Conservation (phyloP, 2,888 invertebrate genomes). For the Lacanobia wlatinum region DNA sequence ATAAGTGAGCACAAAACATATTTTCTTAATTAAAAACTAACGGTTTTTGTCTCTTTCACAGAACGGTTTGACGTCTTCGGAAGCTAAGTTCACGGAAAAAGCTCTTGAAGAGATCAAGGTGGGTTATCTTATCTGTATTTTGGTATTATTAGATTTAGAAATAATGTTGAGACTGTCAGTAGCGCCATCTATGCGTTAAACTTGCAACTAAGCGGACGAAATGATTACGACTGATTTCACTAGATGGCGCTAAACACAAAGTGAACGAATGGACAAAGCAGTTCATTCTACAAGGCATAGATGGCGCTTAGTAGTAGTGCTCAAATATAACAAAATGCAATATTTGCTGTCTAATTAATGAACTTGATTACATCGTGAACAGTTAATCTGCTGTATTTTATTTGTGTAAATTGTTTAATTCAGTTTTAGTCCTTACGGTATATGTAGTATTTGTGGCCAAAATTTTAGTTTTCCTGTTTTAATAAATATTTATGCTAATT, state of each 20-base stretch:
- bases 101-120: conserved; percentile 89
- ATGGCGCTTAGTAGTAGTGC: conserved; percentile 43
- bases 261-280: accelerated
- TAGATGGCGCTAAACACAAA: conserved; percentile 29
- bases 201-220: neutral
- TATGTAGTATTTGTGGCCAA: too few relatives aligned
- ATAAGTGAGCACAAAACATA: conserved; percentile 27
- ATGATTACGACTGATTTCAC: neutral
- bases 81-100: conserved; percentile 84
- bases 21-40: conserved; percentile 31
- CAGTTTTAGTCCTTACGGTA: too few relatives aligned
- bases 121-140: conserved; percentile 32
- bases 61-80: conserved; percentile 83
- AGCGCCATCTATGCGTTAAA: conserved; percentile 71
- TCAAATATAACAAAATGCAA: neutral
- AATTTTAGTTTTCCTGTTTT: too few relatives aligned
- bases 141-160: conserved; percentile 8
- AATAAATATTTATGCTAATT: too few relatives aligned
- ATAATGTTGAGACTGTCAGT: neutral
- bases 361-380: too few relatives aligned
- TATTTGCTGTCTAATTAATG: neutral
- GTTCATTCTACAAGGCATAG: conserved; percentile 23
- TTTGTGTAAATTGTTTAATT: too few relatives aligned
- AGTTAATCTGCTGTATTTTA: neutral
- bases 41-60: conserved; percentile 70